Conservation (phyloP, 2,113 vertebrate species). For the Centropus bengalensis region DNA sequence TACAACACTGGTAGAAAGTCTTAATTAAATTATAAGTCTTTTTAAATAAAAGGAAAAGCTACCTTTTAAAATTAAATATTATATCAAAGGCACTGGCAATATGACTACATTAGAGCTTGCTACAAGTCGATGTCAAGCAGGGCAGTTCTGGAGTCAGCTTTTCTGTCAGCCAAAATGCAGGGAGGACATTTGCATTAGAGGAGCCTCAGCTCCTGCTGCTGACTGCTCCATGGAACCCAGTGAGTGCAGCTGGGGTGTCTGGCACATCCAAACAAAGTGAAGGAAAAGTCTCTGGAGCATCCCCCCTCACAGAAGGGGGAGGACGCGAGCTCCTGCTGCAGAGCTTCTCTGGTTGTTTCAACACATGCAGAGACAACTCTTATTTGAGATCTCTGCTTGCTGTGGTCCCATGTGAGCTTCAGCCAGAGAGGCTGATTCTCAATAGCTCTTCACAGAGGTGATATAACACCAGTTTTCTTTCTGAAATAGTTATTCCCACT, state of each 20-base stretch:
- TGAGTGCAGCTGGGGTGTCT: accelerated
- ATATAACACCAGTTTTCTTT: not conserved
- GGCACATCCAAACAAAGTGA: not conserved
- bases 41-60: not conserved
- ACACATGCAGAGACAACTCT: accelerated
- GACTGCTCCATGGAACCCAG: not conserved
- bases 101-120: not conserved
- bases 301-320: accelerated
- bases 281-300: not conserved
- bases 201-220: not conserved
- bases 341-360: accelerated
- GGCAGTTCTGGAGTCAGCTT: not conserved
- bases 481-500: not conserved
- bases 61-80: not conserved
- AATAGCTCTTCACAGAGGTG: not conserved
- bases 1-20: not conserved
- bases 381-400: not conserved
- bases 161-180: not conserved
- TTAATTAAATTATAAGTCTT: not conserved
- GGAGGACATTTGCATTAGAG: not conserved
- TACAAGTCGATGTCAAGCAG: not conserved
- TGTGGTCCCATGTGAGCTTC: not conserved
- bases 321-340: not conserved
- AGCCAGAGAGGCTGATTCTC: not conserved
- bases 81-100: not conserved